A percentile compares a stretch with the other conserved stretches of the same genome.
These are phyloP conservation scores for Drosophila colorata DNA, from an alignment of 2,888 invertebrate species.

Conservation along the genomic window DNA sequence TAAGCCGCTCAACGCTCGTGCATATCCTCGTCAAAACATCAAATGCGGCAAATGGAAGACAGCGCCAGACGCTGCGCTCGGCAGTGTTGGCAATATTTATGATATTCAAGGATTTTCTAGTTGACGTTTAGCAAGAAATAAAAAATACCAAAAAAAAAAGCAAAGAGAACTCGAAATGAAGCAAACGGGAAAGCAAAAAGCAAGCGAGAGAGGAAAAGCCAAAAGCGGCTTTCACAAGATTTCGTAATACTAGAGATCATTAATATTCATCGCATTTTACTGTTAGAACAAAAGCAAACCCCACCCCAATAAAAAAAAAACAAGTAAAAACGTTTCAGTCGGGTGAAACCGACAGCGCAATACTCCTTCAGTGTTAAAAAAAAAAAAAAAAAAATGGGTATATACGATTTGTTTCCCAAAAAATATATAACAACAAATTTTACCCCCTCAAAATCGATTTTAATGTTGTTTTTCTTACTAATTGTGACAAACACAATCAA, in stretches of 20 bases:
- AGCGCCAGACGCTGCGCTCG: slow-evolving; percentile 11
- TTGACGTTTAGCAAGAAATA: slow-evolving; percentile 62
- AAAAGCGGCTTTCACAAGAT: slow-evolving; percentile 45
- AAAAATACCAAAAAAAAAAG: neutral
- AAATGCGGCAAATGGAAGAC: slow-evolving; percentile 56
- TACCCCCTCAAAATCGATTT: too few species aligned
- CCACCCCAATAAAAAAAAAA: neutral
- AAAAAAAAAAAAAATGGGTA: too few species aligned
- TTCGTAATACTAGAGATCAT: slow-evolving; percentile 70
- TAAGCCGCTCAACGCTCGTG: slow-evolving; percentile 33
- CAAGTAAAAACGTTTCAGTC: too few species aligned
- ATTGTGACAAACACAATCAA: too few species aligned
- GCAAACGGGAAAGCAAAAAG: slow-evolving; percentile 36
- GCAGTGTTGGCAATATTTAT: slow-evolving; percentile 73
- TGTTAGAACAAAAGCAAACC: slow-evolving; percentile 28
- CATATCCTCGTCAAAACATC: slow-evolving; percentile 62
- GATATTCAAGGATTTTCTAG: slow-evolving; percentile 79
- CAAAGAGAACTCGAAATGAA: slow-evolving; percentile 14
- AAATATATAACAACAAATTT: too few species aligned
- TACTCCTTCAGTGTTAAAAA: too few species aligned
- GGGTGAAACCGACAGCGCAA: too few species aligned
- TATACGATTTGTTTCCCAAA: too few species aligned
- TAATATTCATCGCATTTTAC: slow-evolving; percentile 81
- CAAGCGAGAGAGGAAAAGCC: slow-evolving; percentile 25
- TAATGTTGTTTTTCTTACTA: too few species aligned